Percentiles rank a stretch among this genome's conserved stretches.
These are phyloP conservation scores for Ophioninae sp. DNA, from an alignment of 2,888 invertebrate species.

Conservation along the genomic window DNA sequence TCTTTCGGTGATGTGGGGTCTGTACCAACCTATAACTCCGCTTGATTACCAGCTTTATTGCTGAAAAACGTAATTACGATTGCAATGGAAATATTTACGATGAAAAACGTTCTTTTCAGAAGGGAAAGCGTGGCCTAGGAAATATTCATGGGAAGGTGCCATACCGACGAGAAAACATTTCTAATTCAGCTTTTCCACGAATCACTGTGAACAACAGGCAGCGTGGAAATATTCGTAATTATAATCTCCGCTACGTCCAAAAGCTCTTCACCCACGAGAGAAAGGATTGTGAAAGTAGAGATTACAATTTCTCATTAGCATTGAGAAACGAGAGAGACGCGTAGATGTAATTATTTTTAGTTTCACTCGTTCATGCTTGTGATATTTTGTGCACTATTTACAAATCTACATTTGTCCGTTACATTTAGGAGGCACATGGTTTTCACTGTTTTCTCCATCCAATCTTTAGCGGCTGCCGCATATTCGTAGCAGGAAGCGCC, in stretches of 20 bases:
- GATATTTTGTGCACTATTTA: constrained; percentile 28
- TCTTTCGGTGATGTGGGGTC: no score
- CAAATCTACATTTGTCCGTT: no score
- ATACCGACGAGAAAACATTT: no score
- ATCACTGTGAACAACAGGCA: background rate
- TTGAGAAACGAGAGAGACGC: constrained; percentile 1
- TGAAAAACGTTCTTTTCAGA: no score
- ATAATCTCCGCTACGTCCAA: constrained; percentile 3
- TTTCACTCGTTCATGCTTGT: constrained; percentile 41
- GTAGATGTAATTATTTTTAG: constrained; percentile 20
- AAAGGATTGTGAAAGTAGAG: constrained; percentile 54
- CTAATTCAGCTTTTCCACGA: no score
- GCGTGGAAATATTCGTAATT: constrained; percentile 27
- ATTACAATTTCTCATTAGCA: constrained; percentile 44
- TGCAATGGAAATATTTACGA: no score
- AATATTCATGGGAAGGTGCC: no score
- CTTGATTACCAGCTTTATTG: no score
- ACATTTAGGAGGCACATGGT: background rate
- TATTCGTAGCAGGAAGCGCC: background rate
- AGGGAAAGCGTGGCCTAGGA: no score
- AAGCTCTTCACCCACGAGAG: constrained; percentile 11
- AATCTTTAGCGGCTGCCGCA: background rate
- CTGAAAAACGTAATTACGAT: no score
- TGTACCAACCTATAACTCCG: no score
- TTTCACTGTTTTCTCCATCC: constrained; percentile 4